Conservation (phyloP, 2,888 invertebrate genomes). For the Pardosa pseudoannulata region DNA sequence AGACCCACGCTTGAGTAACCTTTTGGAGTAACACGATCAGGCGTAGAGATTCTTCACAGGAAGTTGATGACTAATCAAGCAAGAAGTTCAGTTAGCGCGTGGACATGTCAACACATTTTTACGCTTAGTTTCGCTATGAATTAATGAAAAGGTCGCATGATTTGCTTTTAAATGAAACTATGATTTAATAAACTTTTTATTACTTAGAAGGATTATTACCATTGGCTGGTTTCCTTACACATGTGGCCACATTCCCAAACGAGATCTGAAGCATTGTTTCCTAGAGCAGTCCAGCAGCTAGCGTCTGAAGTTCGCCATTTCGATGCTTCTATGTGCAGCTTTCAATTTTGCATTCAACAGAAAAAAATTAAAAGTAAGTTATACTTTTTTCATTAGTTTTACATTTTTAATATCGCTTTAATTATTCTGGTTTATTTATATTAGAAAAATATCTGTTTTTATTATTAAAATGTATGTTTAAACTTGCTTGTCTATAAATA, state of each 20-base stretch:
- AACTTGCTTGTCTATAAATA: neutral
- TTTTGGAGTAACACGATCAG: too few species aligned
- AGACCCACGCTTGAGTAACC: too few species aligned
- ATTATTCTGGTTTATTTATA: conserved; percentile 25
- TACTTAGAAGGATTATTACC: too few species aligned
- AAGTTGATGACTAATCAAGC: too few species aligned
- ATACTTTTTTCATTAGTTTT: neutral
- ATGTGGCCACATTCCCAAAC: conserved; percentile 8
- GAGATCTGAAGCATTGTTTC: neutral
- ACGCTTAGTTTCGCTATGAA: too few species aligned
- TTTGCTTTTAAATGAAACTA: too few species aligned
- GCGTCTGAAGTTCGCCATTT: neutral
- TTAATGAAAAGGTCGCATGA: too few species aligned
- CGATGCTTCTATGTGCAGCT: neutral
- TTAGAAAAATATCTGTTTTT: conserved; percentile 21
- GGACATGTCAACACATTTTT: too few species aligned
- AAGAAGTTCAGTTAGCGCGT: too few species aligned
- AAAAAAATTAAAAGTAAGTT: conserved; percentile 10
- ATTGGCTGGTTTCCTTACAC: conserved; percentile 33
- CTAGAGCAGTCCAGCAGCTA: neutral
- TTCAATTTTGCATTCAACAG: neutral
- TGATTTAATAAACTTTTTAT: too few species aligned
- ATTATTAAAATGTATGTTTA: conserved; percentile 20
- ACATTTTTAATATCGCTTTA: conserved; percentile 13
- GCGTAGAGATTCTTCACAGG: too few species aligned